These are phyloP conservation scores for Epicauta chinensis DNA, from an alignment of 1,140 invertebrate genomes.

Conservation along the genomic window DNA sequence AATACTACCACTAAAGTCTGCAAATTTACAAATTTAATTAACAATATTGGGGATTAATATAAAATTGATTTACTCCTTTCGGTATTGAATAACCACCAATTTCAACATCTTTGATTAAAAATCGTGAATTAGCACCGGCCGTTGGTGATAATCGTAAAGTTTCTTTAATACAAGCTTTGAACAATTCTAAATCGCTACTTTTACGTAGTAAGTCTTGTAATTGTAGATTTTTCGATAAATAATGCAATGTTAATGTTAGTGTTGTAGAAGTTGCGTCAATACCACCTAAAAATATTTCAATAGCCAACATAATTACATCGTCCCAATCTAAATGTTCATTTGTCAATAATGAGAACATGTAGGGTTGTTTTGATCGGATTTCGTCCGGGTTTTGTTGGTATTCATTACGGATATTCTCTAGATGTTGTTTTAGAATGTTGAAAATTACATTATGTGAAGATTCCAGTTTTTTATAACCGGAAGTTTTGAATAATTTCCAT, in stretches of 20 bases:
- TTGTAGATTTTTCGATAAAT: conserved; percentile 28
- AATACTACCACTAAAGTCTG: conserved; percentile 46
- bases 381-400: conserved; percentile 18
- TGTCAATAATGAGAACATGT: conserved; percentile 34
- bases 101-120: conserved; percentile 40
- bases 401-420: conserved; percentile 16
- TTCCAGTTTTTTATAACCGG: conserved; percentile 39
- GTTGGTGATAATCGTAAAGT: conserved; percentile 50
- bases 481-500: conserved; percentile 41
- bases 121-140: conserved; percentile 45
- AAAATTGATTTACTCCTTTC: conserved; percentile 45
- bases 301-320: conserved; percentile 36
- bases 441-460: conserved; percentile 34
- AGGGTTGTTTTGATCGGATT: conserved; percentile 28
- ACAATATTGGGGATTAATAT: no score
- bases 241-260: conserved; percentile 32
- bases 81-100: conserved; percentile 47
- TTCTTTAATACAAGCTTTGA: conserved; percentile 65
- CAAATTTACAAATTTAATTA: conserved; percentile 18
- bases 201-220: conserved; percentile 25
- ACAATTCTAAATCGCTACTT: conserved; percentile 39
- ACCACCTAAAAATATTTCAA: conserved; percentile 43
- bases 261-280: conserved; percentile 41
- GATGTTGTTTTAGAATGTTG: conserved; percentile 21
- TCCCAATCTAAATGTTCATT: conserved; percentile 32